Percentiles rank a stretch among this genome's conserved stretches.
Evolutionary conservation across 2,888 invertebrate genomes (phyloP).

Genomic region (Biston stratarius): DNA sequence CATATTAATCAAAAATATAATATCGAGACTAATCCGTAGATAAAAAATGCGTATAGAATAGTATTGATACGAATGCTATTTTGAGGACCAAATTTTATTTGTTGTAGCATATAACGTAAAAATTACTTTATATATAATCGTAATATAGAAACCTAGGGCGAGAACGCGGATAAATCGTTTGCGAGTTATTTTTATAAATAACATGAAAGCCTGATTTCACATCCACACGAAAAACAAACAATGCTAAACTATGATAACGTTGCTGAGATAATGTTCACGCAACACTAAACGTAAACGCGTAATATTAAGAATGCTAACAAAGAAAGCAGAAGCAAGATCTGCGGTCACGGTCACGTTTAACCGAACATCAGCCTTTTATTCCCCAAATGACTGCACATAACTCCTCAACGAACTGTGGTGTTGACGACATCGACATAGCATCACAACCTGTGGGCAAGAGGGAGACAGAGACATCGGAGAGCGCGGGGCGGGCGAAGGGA

Average conservation of each 20-base stretch:
- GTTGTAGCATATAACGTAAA: neutral
- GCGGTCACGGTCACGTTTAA: slow-evolving; percentile 82
- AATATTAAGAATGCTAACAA: slow-evolving; percentile 56
- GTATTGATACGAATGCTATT: neutral
- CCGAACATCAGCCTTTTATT: slow-evolving; percentile 79
- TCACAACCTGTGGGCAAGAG: slow-evolving; percentile 62
- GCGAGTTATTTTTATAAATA: slow-evolving; percentile 17
- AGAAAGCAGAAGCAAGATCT: slow-evolving; percentile 74
- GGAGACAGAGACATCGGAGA: slow-evolving; percentile 69
- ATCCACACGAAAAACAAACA: slow-evolving; percentile 24
- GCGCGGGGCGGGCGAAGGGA: slow-evolving; percentile 81
- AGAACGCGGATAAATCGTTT: slow-evolving; percentile 11
- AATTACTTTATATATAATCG: neutral
- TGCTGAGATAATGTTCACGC: slow-evolving; percentile 35
- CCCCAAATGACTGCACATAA: slow-evolving; percentile 76
- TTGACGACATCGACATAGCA: slow-evolving; percentile 59
- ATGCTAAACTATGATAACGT: slow-evolving; percentile 32
- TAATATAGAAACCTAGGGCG: neutral
- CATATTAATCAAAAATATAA: too few relatives aligned
- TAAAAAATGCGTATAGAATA: neutral
- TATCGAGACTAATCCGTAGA: neutral
- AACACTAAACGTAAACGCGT: slow-evolving; percentile 51
- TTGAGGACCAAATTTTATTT: neutral
- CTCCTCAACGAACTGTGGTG: slow-evolving; percentile 67
- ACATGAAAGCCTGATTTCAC: slow-evolving; percentile 5